Evolutionary conservation across 2,797 vertebrate genomes (phyloP).

Genomic region (Poecilia wingei): DNA sequence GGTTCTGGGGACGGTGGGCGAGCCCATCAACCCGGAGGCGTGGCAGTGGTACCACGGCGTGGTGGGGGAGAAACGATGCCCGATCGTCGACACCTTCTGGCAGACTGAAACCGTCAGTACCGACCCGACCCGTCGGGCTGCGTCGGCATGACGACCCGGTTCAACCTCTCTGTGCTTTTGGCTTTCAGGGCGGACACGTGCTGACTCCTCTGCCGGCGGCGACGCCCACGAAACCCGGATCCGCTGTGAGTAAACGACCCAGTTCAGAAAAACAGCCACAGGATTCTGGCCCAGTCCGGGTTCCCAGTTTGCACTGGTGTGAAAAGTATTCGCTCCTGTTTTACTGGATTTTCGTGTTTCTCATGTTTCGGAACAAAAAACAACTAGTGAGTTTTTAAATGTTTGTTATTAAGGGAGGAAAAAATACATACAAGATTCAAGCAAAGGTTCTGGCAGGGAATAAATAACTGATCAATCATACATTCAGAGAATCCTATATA

Average conservation of each 20-base stretch:
- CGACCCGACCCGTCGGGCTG: background rate
- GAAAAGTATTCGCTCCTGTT: too few relatives aligned
- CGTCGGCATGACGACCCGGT: background rate
- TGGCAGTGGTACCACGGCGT: slow-evolving; percentile 96
- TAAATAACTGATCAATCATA: too few relatives aligned
- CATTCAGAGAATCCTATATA: too few relatives aligned
- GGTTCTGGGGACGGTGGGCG: slow-evolving; percentile 92
- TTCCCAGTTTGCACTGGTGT: too few relatives aligned
- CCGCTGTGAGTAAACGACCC: slow-evolving; percentile 87
- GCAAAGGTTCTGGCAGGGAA: too few relatives aligned
- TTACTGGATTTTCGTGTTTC: too few relatives aligned
- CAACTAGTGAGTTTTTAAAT: too few relatives aligned
- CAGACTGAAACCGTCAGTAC: slow-evolving; percentile 93
- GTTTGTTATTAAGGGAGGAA: too few relatives aligned
- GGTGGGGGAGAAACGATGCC: slow-evolving; percentile 91
- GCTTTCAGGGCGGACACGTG: slow-evolving; percentile 92
- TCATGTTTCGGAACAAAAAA: too few relatives aligned
- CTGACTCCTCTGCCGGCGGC: slow-evolving; percentile 93
- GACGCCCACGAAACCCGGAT: slow-evolving; percentile 94
- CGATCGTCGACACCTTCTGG: slow-evolving; percentile 98
- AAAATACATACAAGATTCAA: too few relatives aligned
- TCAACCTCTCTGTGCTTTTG: background rate
- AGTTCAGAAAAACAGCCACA: too few relatives aligned
- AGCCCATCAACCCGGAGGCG: slow-evolving; percentile 97
- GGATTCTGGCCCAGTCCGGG: too few relatives aligned